Base-by-base conservation (phyloP, 2,888 invertebrate genomes). In the Temnothorax rugatulus region DNA sequence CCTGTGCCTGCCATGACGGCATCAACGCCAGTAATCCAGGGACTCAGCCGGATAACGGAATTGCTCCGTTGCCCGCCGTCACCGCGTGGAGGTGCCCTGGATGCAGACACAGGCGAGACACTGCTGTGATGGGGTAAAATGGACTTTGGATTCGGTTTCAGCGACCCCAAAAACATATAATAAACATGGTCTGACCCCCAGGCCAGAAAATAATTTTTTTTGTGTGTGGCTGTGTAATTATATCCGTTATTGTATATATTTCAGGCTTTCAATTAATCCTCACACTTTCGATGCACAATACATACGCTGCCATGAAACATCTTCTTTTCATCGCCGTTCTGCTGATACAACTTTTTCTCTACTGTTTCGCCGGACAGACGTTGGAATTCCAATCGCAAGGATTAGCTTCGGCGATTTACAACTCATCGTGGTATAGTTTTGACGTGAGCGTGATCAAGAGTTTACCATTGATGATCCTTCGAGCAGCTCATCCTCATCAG, bases 331-430 rank as follows among this genome's bases (percentile, higher is more conserved):
- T 91, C 50, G 69, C 82, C 38, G 87, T 90, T 18, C 71, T 91
- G 66, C 82, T 91, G 47, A n/a, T 90, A 15, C 91, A 92, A 84
- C 85, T 91, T 1, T 91, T 90, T 25, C 81, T 91, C 21, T 88
- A 90, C 50, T 89, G 89, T 29, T 92, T 89, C 63, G 91, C 91
- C 1, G 90, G 92, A 47, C 92, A 93, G 54, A 88, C 87, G 25
- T 84, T 93, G 34, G 87, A 89, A 11, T 87, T 84, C 15, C 89
- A 90, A 73, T 88, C 88, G 4, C 88, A 90, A 38, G 38, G 13
- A 47, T 15, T 83, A 4, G 54, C 29, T 7, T 66, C 41, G 3
- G 63, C 50, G 0, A 61, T 84, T 64, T 85, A 85, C 11, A 13
- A 66, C 3, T 74, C 8, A 21, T 29, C 54, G 1, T 85, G 84